Evolutionary conservation across 2,797 vertebrate species (phyloP).

Genomic region (Phaenicophaeus curvirostris): DNA sequence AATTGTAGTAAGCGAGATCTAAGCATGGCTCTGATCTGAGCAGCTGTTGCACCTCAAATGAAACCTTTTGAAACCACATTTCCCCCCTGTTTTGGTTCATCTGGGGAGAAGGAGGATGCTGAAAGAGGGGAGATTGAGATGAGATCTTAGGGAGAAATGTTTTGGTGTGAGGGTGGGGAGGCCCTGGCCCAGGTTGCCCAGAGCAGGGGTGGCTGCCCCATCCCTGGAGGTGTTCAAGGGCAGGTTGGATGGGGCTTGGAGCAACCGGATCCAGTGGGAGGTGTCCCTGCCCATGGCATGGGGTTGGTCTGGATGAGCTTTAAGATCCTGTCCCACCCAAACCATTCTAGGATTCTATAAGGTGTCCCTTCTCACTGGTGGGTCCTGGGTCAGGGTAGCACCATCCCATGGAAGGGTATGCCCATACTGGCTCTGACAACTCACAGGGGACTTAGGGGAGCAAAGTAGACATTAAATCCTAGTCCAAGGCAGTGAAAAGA

Average conservation of each 20-base stretch:
- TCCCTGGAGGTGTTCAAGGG: too few species aligned
- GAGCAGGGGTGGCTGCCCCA: too few species aligned
- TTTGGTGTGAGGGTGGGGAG: too few species aligned
- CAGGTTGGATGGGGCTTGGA: too few species aligned
- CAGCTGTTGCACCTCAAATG: neutral
- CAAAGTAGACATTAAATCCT: neutral
- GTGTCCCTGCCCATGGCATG: too few species aligned
- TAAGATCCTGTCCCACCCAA: too few species aligned
- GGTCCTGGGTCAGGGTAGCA: neutral
- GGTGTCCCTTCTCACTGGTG: neutral
- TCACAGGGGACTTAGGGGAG: neutral
- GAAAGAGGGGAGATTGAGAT: too few species aligned
- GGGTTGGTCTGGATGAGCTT: too few species aligned
- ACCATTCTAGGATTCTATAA: too few species aligned
- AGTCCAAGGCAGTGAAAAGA: neutral
- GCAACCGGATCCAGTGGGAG: too few species aligned
- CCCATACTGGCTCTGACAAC: accelerated
- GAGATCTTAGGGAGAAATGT: too few species aligned
- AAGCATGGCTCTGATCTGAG: neutral
- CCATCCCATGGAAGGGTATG: neutral
- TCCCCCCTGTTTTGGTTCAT: neutral
- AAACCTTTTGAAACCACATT: neutral
- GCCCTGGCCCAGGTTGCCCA: too few species aligned
- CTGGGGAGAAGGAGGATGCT: neutral
- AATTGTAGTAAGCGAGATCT: neutral